Evolutionary conservation across 2,888 invertebrate species (phyloP), one percentile per base, ranked within the genome.

Genomic region (Creontiades dilutus): DNA sequence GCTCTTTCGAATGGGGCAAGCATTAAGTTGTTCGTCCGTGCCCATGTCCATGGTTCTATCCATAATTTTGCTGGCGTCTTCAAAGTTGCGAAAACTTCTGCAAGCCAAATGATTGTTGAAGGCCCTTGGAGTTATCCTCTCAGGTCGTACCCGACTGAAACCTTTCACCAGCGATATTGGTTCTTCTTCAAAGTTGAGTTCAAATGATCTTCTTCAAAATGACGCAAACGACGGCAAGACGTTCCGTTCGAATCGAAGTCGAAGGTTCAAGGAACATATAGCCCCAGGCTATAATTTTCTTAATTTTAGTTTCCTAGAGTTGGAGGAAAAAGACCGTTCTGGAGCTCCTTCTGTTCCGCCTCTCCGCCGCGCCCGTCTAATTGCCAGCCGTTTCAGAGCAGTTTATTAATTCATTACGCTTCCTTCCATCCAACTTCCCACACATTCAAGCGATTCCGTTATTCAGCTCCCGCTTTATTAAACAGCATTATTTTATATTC

Each of bases 391-490:
- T 68, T 68, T 68, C 68, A 0, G 68, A 68, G 68, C 23, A 23
- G 68, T 68, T 68, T 68, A 68, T 23, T 68, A 68, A 68, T 68
- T 68, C 68, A 68, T 68, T 23, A 68, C 27, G 27, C 23, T 68
- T 68, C 68, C 68, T 68, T 68, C 68, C 68, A 68, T 19, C 23
- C 68, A 68, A 23, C 68, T 68, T 23, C 68, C 68, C 68, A 68
- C 68, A 68, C 68, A 68, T 68, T 27, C 68, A 12, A 68, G 23
- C 27, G 23, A 23, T 68, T 19, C 68, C 68, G 68, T 68, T 68
- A 61, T 12, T 68, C 68, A 23, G 68, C 68, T 23, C 27, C 19
- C 9, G 23, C 23, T 68, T 68, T 68, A 61, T 27, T 68, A 9
- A 68, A 68, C 5, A 57, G 0, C 68, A 7, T 68, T 19, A 68